Conservation (phyloP, 1,140 invertebrate species). For the Bemisia tabaci region DNA sequence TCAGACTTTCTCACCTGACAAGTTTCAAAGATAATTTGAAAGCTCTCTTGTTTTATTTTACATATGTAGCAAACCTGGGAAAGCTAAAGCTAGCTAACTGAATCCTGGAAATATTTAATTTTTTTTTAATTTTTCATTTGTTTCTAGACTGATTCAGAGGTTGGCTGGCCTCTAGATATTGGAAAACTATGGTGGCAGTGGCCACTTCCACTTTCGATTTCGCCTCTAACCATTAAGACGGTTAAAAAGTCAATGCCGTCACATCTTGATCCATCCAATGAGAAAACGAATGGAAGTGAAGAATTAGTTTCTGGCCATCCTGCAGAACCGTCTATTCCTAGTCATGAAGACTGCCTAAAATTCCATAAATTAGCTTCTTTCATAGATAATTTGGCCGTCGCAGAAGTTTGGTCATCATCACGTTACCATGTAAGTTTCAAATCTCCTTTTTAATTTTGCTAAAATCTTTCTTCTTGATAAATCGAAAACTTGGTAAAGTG, state of each 20-base stretch:
- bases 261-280: not conserved
- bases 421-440: not conserved
- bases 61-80: too few species aligned
- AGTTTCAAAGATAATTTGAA: too few species aligned
- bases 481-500: too few species aligned
- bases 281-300: not conserved
- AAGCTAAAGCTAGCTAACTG: too few species aligned
- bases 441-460: too few species aligned
- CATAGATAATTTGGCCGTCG: not conserved
- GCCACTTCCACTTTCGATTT: not conserved
- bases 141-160: not conserved
- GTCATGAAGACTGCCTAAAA: not conserved
- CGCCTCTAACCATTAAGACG: not conserved
- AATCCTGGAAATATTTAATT: too few species aligned
- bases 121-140: not conserved
- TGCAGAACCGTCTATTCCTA: not conserved
- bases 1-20: too few species aligned
- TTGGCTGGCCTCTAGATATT: not conserved
- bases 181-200: not conserved
- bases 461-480: too few species aligned
- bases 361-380: not conserved
- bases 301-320: not conserved
- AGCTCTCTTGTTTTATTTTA: too few species aligned
- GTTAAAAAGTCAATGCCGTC: not conserved
- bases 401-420: not conserved